Evolutionary conservation across 2,797 vertebrate genomes (phyloP), one percentile per base, ranked within the genome.

Genomic region (Cetoscarus ocellatus): DNA sequence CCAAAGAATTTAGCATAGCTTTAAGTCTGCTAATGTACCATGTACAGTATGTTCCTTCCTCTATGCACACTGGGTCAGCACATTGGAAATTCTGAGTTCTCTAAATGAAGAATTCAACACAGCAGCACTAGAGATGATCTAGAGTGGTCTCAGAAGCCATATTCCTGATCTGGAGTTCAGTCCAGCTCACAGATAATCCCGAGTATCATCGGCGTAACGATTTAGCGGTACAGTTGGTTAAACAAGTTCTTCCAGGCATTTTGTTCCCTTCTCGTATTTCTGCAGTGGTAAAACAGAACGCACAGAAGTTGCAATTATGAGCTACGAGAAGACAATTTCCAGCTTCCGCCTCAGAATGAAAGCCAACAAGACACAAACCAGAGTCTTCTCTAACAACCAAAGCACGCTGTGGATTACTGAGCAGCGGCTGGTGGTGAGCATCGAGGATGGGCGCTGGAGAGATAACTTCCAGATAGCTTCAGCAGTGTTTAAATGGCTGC

Each of bases 61-160:
- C 35, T 57, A 19, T 67, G 63, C 68, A 74, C 70, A 18, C 54
- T 47, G 60, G 38, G 38, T 63, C 60, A 70, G 36, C 71, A 59
- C 10, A 61, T 35, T 54, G 75, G 75, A 82, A 86, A 82, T 57
- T 78, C 53, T 76, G 70, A 75, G 54, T 57, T 69, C 40, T 58
- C 34, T n/a, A 60, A 55, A 66, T 42, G 38, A 81, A 67, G 45
- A 77, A 73, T 17, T 66, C 58, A 70, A 68, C 10, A 8, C 18
- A 71, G n/a, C 50, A 44, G 40, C 39, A 42, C 43, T 48, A 10
- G 44, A 34, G 48, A 67, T 18, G 47, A 66, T 38, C 73, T 61
- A 45, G 52, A 44, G 48, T 27, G 59, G 68, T 61, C 36, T 71
- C 72, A 52, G 44, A 17, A 66, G 75, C 35, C 9, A 12, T 60